Percentiles rank a stretch among this genome's conserved stretches.
These are phyloP conservation scores for Phthorimaea operculella DNA, from an alignment of 1,140 invertebrate genomes.

Conservation along the genomic window DNA sequence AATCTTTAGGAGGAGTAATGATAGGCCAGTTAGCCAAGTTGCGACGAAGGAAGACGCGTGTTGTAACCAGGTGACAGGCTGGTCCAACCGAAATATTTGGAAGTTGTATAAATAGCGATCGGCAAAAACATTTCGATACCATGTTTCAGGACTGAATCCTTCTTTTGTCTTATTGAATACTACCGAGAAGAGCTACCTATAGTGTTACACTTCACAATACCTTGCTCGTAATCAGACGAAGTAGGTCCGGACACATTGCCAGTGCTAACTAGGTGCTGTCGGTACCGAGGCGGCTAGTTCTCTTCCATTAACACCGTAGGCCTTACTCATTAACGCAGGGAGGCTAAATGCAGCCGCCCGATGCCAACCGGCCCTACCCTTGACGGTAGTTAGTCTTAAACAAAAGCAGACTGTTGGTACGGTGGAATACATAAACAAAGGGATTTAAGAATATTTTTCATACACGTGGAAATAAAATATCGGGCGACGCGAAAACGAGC, in stretches of 20 bases:
- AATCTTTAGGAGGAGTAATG: too few relatives aligned
- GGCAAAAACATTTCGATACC: too few relatives aligned
- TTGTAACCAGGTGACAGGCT: too few relatives aligned
- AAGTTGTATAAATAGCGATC: too few relatives aligned
- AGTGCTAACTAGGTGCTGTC: constrained; percentile 42
- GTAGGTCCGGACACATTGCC: background rate
- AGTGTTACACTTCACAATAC: too few relatives aligned
- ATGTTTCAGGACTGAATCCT: too few relatives aligned
- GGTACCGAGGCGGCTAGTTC: constrained; percentile 52
- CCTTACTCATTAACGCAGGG: constrained; percentile 54
- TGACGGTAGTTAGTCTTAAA: constrained; percentile 16
- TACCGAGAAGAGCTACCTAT: too few relatives aligned
- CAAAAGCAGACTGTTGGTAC: background rate
- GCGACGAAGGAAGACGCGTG: too few relatives aligned
- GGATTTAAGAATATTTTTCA: background rate
- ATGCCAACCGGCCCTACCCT: constrained; percentile 36
- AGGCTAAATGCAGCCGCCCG: constrained; percentile 48
- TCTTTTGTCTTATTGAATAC: too few relatives aligned
- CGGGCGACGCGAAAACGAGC: background rate
- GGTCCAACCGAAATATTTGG: too few relatives aligned
- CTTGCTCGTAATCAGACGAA: background rate
- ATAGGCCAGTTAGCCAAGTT: too few relatives aligned
- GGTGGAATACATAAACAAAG: background rate
- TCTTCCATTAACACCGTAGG: constrained; percentile 60
- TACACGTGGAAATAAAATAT: background rate